Percentiles rank a stretch among this genome's conserved stretches.
phyloP scores from a whole-genome alignment of 2,888 invertebrate genomes.

The Amiota mariae region DNA sequence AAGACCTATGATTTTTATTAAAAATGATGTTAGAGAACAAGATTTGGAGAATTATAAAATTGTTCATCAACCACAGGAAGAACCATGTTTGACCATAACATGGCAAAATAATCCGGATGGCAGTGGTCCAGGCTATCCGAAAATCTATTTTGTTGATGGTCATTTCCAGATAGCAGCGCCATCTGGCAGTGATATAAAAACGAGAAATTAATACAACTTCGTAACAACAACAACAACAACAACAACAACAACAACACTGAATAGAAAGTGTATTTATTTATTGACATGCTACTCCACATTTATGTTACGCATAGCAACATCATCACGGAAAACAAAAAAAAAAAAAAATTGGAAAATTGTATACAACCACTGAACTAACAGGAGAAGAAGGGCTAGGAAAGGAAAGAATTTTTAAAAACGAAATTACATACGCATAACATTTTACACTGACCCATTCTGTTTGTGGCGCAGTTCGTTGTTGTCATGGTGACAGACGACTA shows the following conservation, averaged over 20 bases:
- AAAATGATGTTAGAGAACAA: constrained; percentile 13
- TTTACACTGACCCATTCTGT: constrained; percentile 25
- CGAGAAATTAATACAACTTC: background rate
- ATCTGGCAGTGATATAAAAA: background rate
- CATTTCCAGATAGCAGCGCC: constrained; percentile 38
- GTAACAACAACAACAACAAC: too few relatives aligned
- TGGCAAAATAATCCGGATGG: constrained; percentile 59
- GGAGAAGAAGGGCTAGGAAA: background rate
- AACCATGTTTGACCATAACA: constrained; percentile 55
- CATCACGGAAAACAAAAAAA: too few relatives aligned
- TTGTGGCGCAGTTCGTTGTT: background rate
- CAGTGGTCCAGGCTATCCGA: constrained; percentile 49
- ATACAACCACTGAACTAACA: background rate
- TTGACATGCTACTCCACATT: constrained; percentile 27
- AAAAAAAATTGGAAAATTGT: background rate
- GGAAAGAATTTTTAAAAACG: constrained; percentile 21
- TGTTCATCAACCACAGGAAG: constrained; percentile 40
- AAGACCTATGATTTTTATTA: constrained; percentile 44
- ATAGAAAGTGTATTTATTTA: constrained; percentile 1
- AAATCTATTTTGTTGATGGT: constrained; percentile 48
- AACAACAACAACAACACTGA: background rate
- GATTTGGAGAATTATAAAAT: constrained; percentile 50
- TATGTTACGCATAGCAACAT: background rate
- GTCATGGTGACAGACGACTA: constrained; percentile 19
- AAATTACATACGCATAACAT: constrained; percentile 25